Evolutionary conservation across 2,113 vertebrate species (phyloP).

Genomic region (Menura novaehollandiae): DNA sequence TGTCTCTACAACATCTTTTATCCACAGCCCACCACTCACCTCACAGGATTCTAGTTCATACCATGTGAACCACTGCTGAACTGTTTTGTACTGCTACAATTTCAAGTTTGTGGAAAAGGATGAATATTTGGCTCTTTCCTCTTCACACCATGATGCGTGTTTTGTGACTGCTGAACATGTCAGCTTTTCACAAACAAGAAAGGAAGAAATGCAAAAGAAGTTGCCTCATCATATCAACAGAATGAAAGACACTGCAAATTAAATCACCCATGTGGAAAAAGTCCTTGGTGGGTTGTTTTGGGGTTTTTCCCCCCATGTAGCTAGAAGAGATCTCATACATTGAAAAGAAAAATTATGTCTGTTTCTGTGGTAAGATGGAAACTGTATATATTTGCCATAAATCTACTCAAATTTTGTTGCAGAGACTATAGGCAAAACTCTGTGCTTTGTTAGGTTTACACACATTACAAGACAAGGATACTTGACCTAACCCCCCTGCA

Average conservation of each 20-base stretch:
- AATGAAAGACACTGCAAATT: background rate
- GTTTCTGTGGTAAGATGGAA: background rate
- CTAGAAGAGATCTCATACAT: background rate
- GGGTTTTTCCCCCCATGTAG: rapidly evolving
- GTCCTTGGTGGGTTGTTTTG: background rate
- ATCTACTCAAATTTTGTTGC: background rate
- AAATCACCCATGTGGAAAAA: background rate
- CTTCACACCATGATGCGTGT: background rate
- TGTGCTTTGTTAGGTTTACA: background rate
- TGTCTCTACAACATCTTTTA: background rate
- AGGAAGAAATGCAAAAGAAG: background rate
- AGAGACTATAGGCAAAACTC: background rate
- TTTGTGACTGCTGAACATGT: background rate
- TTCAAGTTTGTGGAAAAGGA: background rate
- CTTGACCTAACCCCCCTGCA: background rate
- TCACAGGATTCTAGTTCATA: background rate
- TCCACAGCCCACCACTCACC: background rate
- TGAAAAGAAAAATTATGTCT: background rate
- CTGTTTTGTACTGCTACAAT: background rate
- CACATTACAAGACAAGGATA: background rate
- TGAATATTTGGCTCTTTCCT: background rate
- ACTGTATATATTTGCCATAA: background rate
- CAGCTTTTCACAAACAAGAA: background rate
- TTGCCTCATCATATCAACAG: background rate
- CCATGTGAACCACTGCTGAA: background rate